Evolutionary conservation across 2,797 vertebrate species (phyloP).

Genomic region (Intellagama lesueurii): DNA sequence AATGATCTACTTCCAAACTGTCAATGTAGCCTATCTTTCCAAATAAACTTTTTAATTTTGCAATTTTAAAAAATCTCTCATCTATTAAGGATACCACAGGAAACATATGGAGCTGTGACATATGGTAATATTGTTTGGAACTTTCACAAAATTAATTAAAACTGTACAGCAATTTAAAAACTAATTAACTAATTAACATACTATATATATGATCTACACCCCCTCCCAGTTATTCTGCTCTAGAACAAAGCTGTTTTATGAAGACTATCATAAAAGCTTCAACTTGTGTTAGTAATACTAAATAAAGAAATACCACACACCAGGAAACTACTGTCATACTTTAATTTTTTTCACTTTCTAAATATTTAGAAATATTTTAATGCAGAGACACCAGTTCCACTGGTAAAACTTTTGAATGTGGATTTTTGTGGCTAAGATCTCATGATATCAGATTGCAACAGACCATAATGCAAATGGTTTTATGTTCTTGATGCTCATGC

Average conservation of each 20-base stretch:
- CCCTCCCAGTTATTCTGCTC: background rate
- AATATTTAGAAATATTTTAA: background rate
- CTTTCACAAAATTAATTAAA: slow-evolving; percentile 18
- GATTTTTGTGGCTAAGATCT: too few relatives aligned
- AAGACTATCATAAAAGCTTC: background rate
- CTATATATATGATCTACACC: background rate
- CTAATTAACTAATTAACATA: background rate
- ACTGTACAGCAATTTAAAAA: background rate
- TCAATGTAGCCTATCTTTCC: background rate
- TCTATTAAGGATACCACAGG: background rate
- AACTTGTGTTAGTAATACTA: slow-evolving; percentile 3
- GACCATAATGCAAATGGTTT: too few relatives aligned
- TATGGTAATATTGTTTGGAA: background rate
- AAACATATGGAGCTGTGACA: background rate
- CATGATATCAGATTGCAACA: too few relatives aligned
- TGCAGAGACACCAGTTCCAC: background rate
- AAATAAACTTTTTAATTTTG: background rate
- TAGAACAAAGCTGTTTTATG: background rate
- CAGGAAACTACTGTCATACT: background rate
- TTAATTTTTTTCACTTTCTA: background rate
- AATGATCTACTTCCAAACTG: background rate
- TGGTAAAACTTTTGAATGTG: too few relatives aligned
- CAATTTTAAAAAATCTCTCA: background rate
- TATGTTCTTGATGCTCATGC: too few relatives aligned
- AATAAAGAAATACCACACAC: background rate